Base-by-base conservation (phyloP, 1,140 invertebrate genomes). In the Polyergus mexicanus region DNA sequence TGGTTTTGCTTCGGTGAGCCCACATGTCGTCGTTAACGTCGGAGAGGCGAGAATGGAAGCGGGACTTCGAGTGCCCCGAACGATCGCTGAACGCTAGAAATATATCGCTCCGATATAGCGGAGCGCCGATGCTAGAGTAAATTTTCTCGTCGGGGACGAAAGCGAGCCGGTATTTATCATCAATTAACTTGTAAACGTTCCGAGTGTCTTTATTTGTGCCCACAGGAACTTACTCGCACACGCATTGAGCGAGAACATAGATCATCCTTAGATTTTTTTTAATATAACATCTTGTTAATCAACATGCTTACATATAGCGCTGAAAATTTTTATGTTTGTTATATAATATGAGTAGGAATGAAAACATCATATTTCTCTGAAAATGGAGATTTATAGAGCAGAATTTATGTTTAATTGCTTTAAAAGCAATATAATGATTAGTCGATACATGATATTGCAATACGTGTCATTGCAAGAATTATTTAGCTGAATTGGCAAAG, bases 1-100 rank as follows among this genome's bases (percentile, higher is more conserved):
- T 88, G 92, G 93, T 94, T 92, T 93, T 94, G 93, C 93, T 94
- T 91, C 89, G 93, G 84, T 94, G 93, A 94, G 85, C 93, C 93
- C 93, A 94, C 92, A 94, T 94, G 94, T 94, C 92, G 92, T 86
- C 75, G 62, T 88, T 81, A 84, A 71, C 71, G 84, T n/a, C 25
- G 68, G 54, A 35, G 78, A 62, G 66, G 41, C 32, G 22, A 74
- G 62, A 76, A 54, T 54, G 81, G 74, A 88, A 89, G 65, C 80
- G 86, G 84, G 60, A 72, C 69, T 92, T 92, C n/a, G n/a, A n/a
- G 91, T 92, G 92, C 92, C 92, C 93, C 89, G 93, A 94, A 93
- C 92, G 90, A 90, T 91, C 87, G 41, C 41, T 41, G 91, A 72
- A 47, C 85, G 86, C 87, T 77, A 85, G 86, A 91, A 90, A 92